Evolutionary conservation across 2,888 invertebrate species (phyloP), one percentile per base, ranked within the genome.

Genomic region (Timandra comae): DNA sequence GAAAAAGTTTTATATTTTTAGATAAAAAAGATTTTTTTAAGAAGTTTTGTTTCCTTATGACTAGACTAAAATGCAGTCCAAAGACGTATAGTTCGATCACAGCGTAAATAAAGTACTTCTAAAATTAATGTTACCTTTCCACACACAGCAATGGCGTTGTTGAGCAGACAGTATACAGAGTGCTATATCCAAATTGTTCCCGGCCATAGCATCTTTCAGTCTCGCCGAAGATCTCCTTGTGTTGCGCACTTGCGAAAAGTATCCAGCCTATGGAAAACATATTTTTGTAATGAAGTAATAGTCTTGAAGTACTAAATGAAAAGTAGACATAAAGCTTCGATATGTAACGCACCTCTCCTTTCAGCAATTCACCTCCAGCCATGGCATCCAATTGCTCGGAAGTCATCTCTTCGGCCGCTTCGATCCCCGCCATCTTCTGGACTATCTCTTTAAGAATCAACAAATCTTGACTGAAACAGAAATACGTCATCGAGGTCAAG

Each of bases 351-450:
- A 96, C 97, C 90, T 99, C 99, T 56, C 95, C 94, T 63, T 96
- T 91, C 2, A 99, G 87, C 29, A 98, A 80, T 79, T 99, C 99
- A 0, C 99, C 99, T 5, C 99, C 99, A 33, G 95, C 93, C 92
- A 99, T 94, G 0, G 99, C 98, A 63, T 97, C 96, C 33, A 99
- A 79, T 66, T 99, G 99, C 60, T 99, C 98, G 11, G 93, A 88
- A 0, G 99, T 99, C 88, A 98, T 93, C 78, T 98, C 98, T 69
- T 98, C 97, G 0, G 94, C 93, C 0, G 98, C 93, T 80, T 99
- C 99, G 33, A 99, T 96, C 1, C 99, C 99, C 1, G 98, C 96
- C 99, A 99, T 99, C 87, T 98, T 99, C 80, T 98, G 97, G 25
- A 99, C 96, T 49, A 99, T 94, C 85, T 99, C 99, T 71, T 98